Percentiles rank a stretch among this genome's conserved stretches.
These are phyloP conservation scores for Lomographa bimaculata DNA, from an alignment of 2,888 invertebrate species.

Conservation along the genomic window DNA sequence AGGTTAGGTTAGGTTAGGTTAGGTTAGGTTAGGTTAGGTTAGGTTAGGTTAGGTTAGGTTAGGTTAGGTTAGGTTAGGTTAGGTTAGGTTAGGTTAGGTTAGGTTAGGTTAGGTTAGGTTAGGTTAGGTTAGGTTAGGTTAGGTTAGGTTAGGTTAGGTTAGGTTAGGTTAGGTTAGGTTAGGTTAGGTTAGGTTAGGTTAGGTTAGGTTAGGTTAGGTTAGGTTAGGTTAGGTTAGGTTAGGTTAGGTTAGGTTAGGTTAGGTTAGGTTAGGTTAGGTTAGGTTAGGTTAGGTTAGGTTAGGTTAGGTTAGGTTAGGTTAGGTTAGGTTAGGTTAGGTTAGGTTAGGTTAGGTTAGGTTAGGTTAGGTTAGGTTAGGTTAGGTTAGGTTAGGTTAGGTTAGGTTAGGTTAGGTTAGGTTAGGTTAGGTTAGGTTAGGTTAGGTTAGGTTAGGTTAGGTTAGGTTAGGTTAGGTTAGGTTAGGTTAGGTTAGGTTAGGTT, in stretches of 20 bases:
- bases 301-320: slow-evolving; percentile 13
- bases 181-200: slow-evolving; percentile 27
- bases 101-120: slow-evolving; percentile 29
- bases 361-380: slow-evolving; percentile 19
- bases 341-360: slow-evolving; percentile 17
- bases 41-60: slow-evolving; percentile 18
- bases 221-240: slow-evolving; percentile 16
- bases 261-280: too few species aligned
- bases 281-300: slow-evolving; percentile 14
- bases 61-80: slow-evolving; percentile 20
- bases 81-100: slow-evolving; percentile 28
- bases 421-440: slow-evolving; percentile 25
- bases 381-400: slow-evolving; percentile 18
- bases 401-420: slow-evolving; percentile 12
- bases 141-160: slow-evolving; percentile 25
- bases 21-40: slow-evolving; percentile 18
- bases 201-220: slow-evolving; percentile 18
- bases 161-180: slow-evolving; percentile 20
- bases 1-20: slow-evolving; percentile 30
- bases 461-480: slow-evolving; percentile 31
- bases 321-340: slow-evolving; percentile 19
- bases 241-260: slow-evolving; percentile 15
- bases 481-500: slow-evolving; percentile 30
- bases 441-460: slow-evolving; percentile 30
- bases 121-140: slow-evolving; percentile 24